A percentile compares a stretch with the other conserved stretches of the same genome.
Evolutionary conservation across 2,888 invertebrate species (phyloP).

Genomic region (Arrhopalites spinosus): DNA sequence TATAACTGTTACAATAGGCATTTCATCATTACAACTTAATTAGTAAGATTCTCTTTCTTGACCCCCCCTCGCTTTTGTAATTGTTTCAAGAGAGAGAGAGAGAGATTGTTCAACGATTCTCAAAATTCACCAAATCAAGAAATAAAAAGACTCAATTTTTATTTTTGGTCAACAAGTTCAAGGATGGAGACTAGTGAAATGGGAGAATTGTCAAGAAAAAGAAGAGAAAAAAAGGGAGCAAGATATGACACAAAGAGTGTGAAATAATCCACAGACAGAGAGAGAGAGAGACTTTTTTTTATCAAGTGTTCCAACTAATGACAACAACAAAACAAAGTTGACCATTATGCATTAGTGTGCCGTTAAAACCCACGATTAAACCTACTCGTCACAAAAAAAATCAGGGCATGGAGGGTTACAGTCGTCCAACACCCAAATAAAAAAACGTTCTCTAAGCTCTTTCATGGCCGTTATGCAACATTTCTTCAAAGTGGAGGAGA

Average conservation of each 20-base stretch:
- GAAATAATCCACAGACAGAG: background rate
- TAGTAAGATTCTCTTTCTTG: no score
- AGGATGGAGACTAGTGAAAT: slow-evolving; percentile 27
- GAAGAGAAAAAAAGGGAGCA: slow-evolving; percentile 3
- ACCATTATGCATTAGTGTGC: slow-evolving; percentile 17
- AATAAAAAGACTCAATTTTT: no score
- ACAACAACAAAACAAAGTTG: slow-evolving; percentile 8
- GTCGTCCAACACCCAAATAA: slow-evolving; percentile 38
- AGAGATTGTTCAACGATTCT: background rate
- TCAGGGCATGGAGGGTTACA: slow-evolving; percentile 32
- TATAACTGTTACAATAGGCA: no score
- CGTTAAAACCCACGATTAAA: slow-evolving; percentile 39
- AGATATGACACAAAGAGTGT: slow-evolving; percentile 2
- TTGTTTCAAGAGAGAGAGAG: slow-evolving; percentile 1
- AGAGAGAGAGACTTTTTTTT: background rate
- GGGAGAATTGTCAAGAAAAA: background rate
- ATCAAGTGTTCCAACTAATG: no score
- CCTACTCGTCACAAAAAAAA: slow-evolving; percentile 40
- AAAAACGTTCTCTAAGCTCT: slow-evolving; percentile 14
- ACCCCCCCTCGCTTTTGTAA: no score
- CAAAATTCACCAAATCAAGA: slow-evolving; percentile 6
- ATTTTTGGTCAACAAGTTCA: no score
- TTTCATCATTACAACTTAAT: no score
- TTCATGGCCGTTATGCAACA: slow-evolving; percentile 38
- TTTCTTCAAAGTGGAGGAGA: slow-evolving; percentile 25